These are phyloP conservation scores for Heliconius melpomene DNA, from an alignment of 1,140 invertebrate species.

Conservation along the genomic window DNA sequence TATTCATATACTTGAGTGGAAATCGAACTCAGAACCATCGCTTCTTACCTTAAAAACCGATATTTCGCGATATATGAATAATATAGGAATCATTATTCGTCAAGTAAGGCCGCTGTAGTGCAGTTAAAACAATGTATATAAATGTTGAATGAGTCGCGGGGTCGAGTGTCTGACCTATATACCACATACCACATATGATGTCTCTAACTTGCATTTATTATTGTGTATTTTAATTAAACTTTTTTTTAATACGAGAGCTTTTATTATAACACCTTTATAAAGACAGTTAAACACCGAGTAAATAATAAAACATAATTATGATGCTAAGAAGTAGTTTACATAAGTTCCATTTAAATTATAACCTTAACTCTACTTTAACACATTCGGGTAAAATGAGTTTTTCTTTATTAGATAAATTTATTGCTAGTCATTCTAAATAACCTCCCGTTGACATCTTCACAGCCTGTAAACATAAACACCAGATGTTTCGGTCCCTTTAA, in stretches of 20 bases:
- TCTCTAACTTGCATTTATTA: neutral
- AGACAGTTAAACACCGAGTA: no score
- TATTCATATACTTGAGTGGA: no score
- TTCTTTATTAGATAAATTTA: neutral
- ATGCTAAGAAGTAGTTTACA: no score
- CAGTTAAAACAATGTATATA: conserved; percentile 2
- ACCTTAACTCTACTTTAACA: neutral
- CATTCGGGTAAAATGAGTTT: neutral
- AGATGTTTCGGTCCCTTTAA: conserved; percentile 4
- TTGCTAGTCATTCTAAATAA: neutral
- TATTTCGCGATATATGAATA: neutral
- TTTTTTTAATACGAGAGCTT: neutral
- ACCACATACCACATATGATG: neutral
- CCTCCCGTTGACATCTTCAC: conserved; percentile 9
- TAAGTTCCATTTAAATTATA: neutral
- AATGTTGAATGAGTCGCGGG: neutral
- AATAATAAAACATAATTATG: no score
- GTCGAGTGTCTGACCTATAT: neutral
- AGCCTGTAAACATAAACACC: conserved; percentile 8
- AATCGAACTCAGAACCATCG: no score
- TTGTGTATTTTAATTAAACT: neutral
- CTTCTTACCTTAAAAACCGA: neutral
- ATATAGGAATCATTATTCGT: neutral
- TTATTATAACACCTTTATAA: neutral
- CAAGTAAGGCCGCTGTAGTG: neutral